Evolutionary conservation across 1,140 invertebrate species (phyloP), one percentile per base, ranked within the genome.

Genomic region (Bombyx mandarina): DNA sequence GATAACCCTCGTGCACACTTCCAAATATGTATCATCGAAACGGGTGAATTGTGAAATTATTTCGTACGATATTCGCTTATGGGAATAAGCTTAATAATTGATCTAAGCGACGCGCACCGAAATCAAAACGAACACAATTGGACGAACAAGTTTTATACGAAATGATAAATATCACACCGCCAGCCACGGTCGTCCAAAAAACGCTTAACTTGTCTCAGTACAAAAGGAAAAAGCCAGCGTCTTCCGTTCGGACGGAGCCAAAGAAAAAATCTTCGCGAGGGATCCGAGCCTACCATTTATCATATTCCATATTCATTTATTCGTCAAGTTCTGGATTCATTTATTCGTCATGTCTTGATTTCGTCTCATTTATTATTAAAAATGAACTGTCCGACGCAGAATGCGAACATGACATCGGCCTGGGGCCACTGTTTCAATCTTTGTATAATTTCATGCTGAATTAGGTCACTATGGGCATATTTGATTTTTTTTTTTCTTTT

Each of bases 331-430:
- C 84, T 87, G 77, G 86, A 89, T 89, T 89, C 88, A 89, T 89
- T 89, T 89, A 89, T 89, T 89, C 88, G 85, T 87, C 88, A 83
- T 82, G 84, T 85, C 83, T 85, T 88, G 86, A 89, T 89, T 89
- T 88, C 87, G 76, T 86, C 80, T 88, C 85, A 88, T 89, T 89
- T 89, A 86, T 87, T 89, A 88, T 89, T 89, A 89, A 89, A 89
- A 89, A 89, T 89, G 88, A 89, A 83, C 85, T 89, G 88, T 89
- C 88, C 77, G 63, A 61, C 80, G 75, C 88, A 89, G 77, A 79
- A 68, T 66, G 71, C 67, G 79, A 71, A 71, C 69, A 74, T 76
- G 76, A 82, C 76, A 72, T 75, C 67, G 73, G 73, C 68, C 73
- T 54, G 67, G 69, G 73, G 78, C 79, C 76, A 86, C 77, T 78